Evolutionary conservation across 2,113 vertebrate species (phyloP).

Genomic region (Channa maculata): DNA sequence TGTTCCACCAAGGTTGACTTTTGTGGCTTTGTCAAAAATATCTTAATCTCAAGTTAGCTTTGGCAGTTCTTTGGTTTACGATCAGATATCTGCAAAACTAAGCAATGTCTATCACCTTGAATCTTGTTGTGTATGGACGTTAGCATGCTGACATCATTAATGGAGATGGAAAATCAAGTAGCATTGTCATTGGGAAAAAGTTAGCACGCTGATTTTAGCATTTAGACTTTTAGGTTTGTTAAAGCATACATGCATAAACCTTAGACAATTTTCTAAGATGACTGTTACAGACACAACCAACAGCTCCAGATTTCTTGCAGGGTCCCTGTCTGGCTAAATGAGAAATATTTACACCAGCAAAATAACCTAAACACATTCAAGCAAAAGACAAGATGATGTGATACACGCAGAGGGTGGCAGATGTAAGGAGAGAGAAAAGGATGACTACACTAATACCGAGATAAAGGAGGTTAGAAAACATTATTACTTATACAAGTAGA

Average conservation of each 20-base stretch:
- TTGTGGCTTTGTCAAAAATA: background rate
- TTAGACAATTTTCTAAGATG: slow-evolving; percentile 1
- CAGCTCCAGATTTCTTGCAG: background rate
- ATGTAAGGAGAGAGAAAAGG: background rate
- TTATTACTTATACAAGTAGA: background rate
- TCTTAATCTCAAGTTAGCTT: background rate
- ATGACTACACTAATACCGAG: slow-evolving; percentile 7
- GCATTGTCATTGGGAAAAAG: too few relatives aligned
- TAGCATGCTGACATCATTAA: background rate
- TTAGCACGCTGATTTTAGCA: too few relatives aligned
- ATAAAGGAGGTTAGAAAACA: background rate
- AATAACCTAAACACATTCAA: slow-evolving; percentile 29
- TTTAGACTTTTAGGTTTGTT: background rate
- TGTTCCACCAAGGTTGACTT: background rate
- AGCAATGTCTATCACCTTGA: too few relatives aligned
- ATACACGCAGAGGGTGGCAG: background rate
- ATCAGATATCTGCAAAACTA: too few relatives aligned
- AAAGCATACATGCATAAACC: slow-evolving; percentile 4
- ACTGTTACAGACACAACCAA: background rate
- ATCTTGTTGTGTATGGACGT: too few relatives aligned
- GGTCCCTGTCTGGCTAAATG: background rate
- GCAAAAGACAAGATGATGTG: slow-evolving; percentile 1
- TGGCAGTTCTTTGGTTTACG: background rate
- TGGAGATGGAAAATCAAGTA: background rate
- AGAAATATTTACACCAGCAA: slow-evolving; percentile 25